phyloP scores from a whole-genome alignment of 2,797 vertebrate genomes.

The Ptychobarbus kaznakovi region DNA sequence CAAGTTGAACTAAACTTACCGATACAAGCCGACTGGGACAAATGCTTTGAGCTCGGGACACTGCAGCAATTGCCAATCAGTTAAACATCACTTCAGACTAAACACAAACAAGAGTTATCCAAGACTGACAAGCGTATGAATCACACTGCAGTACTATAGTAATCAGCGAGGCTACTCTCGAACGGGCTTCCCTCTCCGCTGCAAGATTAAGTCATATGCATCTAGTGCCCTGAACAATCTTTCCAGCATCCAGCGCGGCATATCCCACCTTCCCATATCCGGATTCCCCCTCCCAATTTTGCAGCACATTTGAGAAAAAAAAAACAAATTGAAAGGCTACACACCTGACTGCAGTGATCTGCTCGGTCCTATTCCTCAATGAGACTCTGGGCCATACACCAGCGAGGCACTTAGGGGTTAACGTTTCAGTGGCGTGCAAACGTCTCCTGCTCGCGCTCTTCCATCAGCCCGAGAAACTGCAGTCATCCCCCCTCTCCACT shows the following conservation, averaged over 20 bases:
- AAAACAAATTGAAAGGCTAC: slow-evolving; percentile 28
- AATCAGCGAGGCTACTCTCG: slow-evolving; percentile 9
- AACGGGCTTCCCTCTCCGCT: slow-evolving; percentile 38
- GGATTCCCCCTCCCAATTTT: background rate
- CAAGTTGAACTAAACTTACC: slow-evolving; percentile 12
- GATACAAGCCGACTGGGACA: background rate
- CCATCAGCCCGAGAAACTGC: slow-evolving; percentile 80
- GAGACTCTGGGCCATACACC: slow-evolving; percentile 75
- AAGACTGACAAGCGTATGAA: slow-evolving; percentile 21
- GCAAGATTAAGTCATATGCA: slow-evolving; percentile 45
- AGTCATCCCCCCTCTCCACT: slow-evolving; percentile 76
- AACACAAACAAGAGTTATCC: slow-evolving; percentile 8
- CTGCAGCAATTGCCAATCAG: slow-evolving; percentile 9
- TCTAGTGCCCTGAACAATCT: slow-evolving; percentile 19
- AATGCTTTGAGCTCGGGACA: slow-evolving; percentile 9
- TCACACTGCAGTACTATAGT: slow-evolving; percentile 42
- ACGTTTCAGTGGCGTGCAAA: slow-evolving; percentile 70
- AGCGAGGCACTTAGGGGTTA: slow-evolving; percentile 76
- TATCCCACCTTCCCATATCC: slow-evolving; percentile 9
- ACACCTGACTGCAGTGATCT: slow-evolving; percentile 62
- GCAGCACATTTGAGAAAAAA: slow-evolving; percentile 2
- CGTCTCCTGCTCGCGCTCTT: slow-evolving; percentile 71
- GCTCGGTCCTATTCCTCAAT: slow-evolving; percentile 73
- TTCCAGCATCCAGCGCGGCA: slow-evolving; percentile 15
- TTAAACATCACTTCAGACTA: slow-evolving; percentile 1